Base-by-base conservation (phyloP, 2,888 invertebrate genomes). In the Harpalus rubripes region DNA sequence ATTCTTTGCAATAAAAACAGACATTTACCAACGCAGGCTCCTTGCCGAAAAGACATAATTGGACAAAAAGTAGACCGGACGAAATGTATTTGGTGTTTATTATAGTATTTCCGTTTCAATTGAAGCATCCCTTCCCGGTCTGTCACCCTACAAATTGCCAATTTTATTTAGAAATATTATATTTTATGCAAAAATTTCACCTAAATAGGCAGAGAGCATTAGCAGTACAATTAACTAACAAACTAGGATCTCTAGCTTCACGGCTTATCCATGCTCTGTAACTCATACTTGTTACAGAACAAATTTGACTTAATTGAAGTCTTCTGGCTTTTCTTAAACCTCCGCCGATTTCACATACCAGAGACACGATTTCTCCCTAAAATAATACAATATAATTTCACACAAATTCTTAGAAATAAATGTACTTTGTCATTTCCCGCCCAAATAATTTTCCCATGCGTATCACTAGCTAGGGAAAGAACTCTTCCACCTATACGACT, bases 21-120 rank as follows among this genome's bases (percentile, higher is more conserved):
- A 52, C 22, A 88, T 90, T 89, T 90, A 94, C 94, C 93, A 86
- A 96, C 95, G 92, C 96, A 96, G 85, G 96, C 95, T 86, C 96
- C 96, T 91, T 95, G 95, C 79, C 96, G 92, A 91, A 96, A 96
- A 87, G 96, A 96, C 95, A 96, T 96, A 87, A 95, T 94, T 5
- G 97, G 97, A 89, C 97, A 97, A 92, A 97, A 97, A 4, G 96
- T 95, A 41, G 96, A 96, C 87, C 93, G 92, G 22, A 96, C 93
- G 86, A 93, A 88, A 88, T 93, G 92, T 65, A 90, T 91, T 79
- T 92, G 91, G 90, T 96, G 96, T 76, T 92, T 90, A 86, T 95
- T 93, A 76, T 93, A 92, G 91, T 95, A 95, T 65, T 94, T 94
- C 88, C 94, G 93, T 91, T 94, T 94, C 76, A 96, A 90, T 79